A percentile compares a stretch with the other conserved stretches of the same genome.
phyloP scores from a whole-genome alignment of 2,113 vertebrate species.

The Heterochromis multidens region DNA sequence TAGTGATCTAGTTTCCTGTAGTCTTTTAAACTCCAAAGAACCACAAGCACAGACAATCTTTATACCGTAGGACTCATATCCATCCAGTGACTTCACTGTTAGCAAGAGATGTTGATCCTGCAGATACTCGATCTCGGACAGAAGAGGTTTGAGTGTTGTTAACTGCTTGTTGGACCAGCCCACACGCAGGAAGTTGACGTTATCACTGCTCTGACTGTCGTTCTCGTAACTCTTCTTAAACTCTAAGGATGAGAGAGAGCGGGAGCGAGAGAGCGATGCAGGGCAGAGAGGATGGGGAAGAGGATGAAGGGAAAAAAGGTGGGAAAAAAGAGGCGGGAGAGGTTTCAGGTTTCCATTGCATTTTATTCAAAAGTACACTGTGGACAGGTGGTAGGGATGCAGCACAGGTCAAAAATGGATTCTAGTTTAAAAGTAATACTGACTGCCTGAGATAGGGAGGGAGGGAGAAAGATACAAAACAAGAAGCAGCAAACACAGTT shows the following conservation, averaged over 20 bases:
- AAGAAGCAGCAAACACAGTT: constrained; percentile 30
- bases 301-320: not conserved
- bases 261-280: constrained; percentile 6
- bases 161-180: constrained; percentile 95
- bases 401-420: constrained; percentile 40
- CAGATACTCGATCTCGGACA: constrained; percentile 94
- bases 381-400: not conserved
- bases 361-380: constrained; percentile 32
- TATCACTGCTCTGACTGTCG: constrained; percentile 94
- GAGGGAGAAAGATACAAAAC: not conserved
- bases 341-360: constrained; percentile 28
- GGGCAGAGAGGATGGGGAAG: not conserved
- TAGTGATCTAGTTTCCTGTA: not conserved
- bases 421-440: constrained; percentile 56
- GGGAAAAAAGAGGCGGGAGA: constrained; percentile 26
- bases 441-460: constrained; percentile 55
- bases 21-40: not conserved
- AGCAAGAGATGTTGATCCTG: constrained; percentile 97
- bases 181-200: constrained; percentile 94
- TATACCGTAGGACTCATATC: constrained; percentile 92
- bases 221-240: constrained; percentile 98
- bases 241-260: constrained; percentile 69
- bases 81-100: constrained; percentile 93
- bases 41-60: not conserved
- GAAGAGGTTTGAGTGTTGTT: constrained; percentile 94